Evolutionary conservation across 2,797 vertebrate species (phyloP).

Genomic region (Molothrus aeneus): DNA sequence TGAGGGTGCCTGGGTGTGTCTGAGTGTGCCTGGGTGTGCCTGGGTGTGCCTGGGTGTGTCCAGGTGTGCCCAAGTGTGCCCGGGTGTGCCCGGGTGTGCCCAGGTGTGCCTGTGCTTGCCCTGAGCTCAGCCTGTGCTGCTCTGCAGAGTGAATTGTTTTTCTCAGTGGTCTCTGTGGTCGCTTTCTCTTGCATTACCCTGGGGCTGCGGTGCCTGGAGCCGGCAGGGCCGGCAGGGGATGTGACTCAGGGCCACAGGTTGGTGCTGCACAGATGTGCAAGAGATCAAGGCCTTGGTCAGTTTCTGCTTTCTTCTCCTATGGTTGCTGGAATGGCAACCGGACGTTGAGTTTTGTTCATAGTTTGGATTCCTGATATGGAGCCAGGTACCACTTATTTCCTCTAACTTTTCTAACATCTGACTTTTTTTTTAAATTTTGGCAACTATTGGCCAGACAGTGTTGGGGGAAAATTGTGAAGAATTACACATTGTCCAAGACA

Average conservation of each 20-base stretch:
- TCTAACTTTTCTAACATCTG: slow-evolving; percentile 1
- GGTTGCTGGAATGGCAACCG: not conserved
- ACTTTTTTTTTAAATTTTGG: not conserved
- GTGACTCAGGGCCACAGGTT: not conserved
- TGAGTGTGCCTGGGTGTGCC: too few species aligned
- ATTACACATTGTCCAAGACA: not conserved
- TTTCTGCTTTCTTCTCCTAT: not conserved
- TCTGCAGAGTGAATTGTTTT: not conserved
- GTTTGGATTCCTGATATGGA: not conserved
- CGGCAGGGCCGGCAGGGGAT: not conserved
- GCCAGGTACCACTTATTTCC: slow-evolving; percentile 6
- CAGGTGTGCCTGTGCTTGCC: fast-evolving
- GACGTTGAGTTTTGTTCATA: not conserved
- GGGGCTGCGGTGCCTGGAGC: not conserved
- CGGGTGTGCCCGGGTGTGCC: not conserved
- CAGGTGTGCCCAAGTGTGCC: too few species aligned
- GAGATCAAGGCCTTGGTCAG: not conserved
- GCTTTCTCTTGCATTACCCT: not conserved
- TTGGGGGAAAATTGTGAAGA: not conserved
- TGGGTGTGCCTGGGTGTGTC: too few species aligned
- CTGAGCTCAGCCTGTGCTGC: not conserved
- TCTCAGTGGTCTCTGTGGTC: not conserved
- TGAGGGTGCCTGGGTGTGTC: too few species aligned
- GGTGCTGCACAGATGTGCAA: not conserved
- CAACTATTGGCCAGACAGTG: not conserved